phyloP scores from a whole-genome alignment of 2,888 invertebrate species.

The Strigamia crassipes region DNA sequence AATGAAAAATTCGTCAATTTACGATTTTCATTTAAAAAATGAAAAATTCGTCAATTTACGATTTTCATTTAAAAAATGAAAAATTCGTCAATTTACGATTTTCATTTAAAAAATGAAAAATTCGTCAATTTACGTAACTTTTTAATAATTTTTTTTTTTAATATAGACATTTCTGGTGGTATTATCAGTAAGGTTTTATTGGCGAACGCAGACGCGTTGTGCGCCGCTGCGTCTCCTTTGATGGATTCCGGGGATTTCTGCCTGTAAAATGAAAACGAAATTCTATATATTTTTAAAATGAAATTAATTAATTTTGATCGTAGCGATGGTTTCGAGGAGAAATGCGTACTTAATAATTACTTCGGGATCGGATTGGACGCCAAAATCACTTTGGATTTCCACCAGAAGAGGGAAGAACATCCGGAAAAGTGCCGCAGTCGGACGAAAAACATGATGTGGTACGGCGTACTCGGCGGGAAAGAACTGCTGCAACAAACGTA shows the following conservation, averaged over 20 bases:
- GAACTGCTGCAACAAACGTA: constrained; percentile 74
- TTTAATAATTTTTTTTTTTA: constrained; percentile 38
- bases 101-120: too few relatives aligned
- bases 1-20: too few relatives aligned
- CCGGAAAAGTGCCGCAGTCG: constrained; percentile 92
- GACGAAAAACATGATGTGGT: constrained; percentile 96
- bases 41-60: too few relatives aligned
- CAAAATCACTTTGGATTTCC: constrained; percentile 95
- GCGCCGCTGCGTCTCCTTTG: constrained; percentile 92
- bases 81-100: too few relatives aligned
- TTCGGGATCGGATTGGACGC: constrained; percentile 98
- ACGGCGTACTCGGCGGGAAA: constrained; percentile 66
- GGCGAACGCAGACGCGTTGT: constrained; percentile 94
- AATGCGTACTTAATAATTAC: constrained; percentile 98
- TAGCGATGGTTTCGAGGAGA: constrained; percentile 83
- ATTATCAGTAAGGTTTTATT: constrained; percentile 93
- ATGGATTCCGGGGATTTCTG: constrained; percentile 90
- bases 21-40: too few relatives aligned
- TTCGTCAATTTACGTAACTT: too few relatives aligned
- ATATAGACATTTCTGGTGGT: constrained; percentile 63
- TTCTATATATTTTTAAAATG: too few relatives aligned
- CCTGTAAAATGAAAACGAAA: constrained; percentile 62
- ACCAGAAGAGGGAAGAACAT: constrained; percentile 94
- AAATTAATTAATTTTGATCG: too few relatives aligned
- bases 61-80: too few relatives aligned